Base-by-base conservation (phyloP, 2,888 invertebrate species). In the Margaritifera margaritifera region DNA sequence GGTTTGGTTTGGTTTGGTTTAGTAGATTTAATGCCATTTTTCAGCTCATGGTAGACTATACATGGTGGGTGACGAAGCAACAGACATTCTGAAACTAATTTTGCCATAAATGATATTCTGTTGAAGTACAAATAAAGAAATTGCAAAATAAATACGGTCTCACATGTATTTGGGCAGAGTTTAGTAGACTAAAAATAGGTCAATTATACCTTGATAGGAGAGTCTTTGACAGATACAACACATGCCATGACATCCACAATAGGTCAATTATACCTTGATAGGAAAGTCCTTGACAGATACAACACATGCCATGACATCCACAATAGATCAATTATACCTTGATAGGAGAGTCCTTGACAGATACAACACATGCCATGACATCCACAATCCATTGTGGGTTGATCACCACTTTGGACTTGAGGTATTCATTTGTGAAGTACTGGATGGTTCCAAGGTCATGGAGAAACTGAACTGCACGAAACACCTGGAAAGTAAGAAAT, bases 331-430 rank as follows among this genome's bases (percentile, higher is more conserved):
- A n/a, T n/a, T n/a, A 56, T n/a, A 74, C 74, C 61, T 77, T 77
- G 42, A 77, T 68, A 4, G 65, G 66, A 24, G 66, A 66, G 57
- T 60, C 72, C 55, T 87, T 87, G 68, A 89, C 87, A 20, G 87
- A 85, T 3, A 89, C 87, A 1, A 89, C 82, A 77, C 87, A 88
- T 4, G 89, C 84, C 87, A 89, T 89, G 52, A 88, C 87, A 74
- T 89, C 86, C 6, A 89, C 88, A 57, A 89, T 85, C 89, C 89
- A 89, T 80, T 89, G 88, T 24, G 89, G 88, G 74, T 86, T 87
- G 62, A 89, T 87, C 11, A 89, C 87, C 6, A 89, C 85, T 70
- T 84, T 78, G 25, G 85, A 76, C 64, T 84, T 83, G 6, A 89
- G 82, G 22, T 81, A 80, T 61, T 86, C 86, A 24, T 78, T 86